phyloP scores from a whole-genome alignment of 2,113 vertebrate species.

The Charadrius vociferus region DNA sequence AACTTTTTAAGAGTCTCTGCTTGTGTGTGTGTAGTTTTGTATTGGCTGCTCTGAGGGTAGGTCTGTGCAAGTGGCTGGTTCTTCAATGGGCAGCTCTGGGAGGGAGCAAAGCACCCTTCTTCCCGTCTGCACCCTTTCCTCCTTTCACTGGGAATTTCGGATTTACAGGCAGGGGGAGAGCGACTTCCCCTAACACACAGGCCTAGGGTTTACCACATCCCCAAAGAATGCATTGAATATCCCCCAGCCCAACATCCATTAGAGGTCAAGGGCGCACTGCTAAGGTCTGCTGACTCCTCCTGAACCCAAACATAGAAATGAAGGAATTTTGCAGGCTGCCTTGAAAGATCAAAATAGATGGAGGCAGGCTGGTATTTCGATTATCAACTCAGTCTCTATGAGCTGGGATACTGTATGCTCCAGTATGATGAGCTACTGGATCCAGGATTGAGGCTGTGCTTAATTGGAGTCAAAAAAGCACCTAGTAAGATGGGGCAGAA shows the following conservation, averaged over 20 bases:
- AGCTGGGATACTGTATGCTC: not conserved
- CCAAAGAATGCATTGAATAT: not conserved
- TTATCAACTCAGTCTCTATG: not conserved
- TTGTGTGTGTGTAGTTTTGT: conserved; percentile 55
- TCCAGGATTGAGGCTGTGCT: not conserved
- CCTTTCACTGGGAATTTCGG: not conserved
- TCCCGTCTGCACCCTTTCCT: not conserved
- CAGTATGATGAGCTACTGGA: not conserved
- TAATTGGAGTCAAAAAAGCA: not conserved
- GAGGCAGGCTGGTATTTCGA: not conserved
- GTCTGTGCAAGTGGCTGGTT: not conserved
- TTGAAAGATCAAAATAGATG: not conserved
- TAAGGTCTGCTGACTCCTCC: not conserved
- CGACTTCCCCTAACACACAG: not conserved
- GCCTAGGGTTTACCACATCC: not conserved
- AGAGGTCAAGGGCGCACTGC: not conserved
- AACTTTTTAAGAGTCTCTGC: conserved; percentile 79
- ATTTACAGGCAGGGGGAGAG: rapidly evolving
- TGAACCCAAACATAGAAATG: not conserved
- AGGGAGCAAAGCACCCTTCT: not conserved
- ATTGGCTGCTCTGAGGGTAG: not conserved
- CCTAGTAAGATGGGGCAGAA: not conserved
- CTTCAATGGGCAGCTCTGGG: not conserved
- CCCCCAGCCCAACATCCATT: not conserved
- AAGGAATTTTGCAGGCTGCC: not conserved